Percentiles rank a stretch among this genome's conserved stretches.
Evolutionary conservation across 2,888 invertebrate genomes (phyloP).

Genomic region (Pandemis corylana): DNA sequence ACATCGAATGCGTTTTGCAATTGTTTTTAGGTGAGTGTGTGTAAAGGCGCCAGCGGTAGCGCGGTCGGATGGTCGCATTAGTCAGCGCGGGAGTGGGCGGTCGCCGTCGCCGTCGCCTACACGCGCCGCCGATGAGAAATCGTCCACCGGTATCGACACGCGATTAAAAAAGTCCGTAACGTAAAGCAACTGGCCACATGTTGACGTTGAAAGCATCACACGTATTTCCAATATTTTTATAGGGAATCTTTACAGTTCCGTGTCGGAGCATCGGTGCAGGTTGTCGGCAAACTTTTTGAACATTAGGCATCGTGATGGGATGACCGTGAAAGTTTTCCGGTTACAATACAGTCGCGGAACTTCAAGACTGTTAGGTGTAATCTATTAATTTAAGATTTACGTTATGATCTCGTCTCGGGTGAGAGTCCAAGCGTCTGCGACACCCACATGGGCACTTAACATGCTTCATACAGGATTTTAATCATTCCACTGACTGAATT

Average conservation of each 20-base stretch:
- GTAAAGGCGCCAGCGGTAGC: constrained; percentile 40
- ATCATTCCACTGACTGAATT: constrained; percentile 28
- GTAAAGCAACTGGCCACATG: constrained; percentile 22
- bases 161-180: constrained; percentile 53
- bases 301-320: too few species aligned
- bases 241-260: not conserved
- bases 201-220: not conserved
- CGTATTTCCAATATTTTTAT: not conserved
- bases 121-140: constrained; percentile 57
- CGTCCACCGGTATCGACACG: constrained; percentile 57
- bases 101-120: constrained; percentile 53
- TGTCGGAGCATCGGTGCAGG: not conserved
- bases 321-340: too few species aligned
- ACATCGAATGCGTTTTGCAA: not conserved
- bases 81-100: constrained; percentile 58
- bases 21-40: not conserved
- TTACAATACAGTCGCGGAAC: too few species aligned
- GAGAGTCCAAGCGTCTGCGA: not conserved
- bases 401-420: too few species aligned
- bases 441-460: constrained; percentile 52
- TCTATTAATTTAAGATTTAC: not conserved
- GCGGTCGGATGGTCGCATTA: constrained; percentile 35
- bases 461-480: constrained; percentile 31
- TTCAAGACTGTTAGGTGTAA: not conserved
- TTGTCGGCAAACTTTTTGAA: too few species aligned